Conservation (phyloP, 2,888 invertebrate genomes). For the Tiliacea aurago region DNA sequence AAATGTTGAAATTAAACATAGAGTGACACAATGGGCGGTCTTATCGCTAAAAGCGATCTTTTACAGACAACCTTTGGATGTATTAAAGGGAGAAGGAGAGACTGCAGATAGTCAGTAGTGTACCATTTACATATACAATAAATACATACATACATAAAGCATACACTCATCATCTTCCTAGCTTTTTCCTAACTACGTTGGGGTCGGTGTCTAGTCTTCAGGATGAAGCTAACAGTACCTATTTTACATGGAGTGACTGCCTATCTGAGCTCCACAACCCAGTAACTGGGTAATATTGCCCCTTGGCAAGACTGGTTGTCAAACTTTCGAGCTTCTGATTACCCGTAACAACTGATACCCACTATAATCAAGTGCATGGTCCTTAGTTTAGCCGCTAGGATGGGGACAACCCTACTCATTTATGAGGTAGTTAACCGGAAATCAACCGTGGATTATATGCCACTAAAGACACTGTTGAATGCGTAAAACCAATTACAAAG, state of each 20-base stretch:
- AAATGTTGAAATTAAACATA: too few relatives aligned
- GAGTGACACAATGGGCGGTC: too few relatives aligned
- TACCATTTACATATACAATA: too few relatives aligned
- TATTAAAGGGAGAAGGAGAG: too few relatives aligned
- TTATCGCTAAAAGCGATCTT: too few relatives aligned
- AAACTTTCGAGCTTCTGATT: neutral
- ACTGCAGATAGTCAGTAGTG: too few relatives aligned
- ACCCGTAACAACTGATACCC: neutral
- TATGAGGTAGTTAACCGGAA: slow-evolving; percentile 19
- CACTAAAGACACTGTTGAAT: slow-evolving; percentile 17
- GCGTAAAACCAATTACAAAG: slow-evolving; percentile 21
- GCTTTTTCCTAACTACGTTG: neutral
- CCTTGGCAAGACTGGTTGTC: neutral
- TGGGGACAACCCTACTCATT: slow-evolving; percentile 26
- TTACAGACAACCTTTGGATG: too few relatives aligned
- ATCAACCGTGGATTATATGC: slow-evolving; percentile 17
- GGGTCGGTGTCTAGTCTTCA: neutral
- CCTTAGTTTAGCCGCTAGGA: too few relatives aligned
- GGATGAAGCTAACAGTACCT: neutral
- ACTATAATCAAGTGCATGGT: neutral
- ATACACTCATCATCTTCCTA: neutral
- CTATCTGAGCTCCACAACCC: neutral
- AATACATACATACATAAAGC: too few relatives aligned
- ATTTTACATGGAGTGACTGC: neutral
- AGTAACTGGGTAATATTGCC: neutral